phyloP scores from a whole-genome alignment of 1,140 invertebrate species.

The Bombus confusus region DNA sequence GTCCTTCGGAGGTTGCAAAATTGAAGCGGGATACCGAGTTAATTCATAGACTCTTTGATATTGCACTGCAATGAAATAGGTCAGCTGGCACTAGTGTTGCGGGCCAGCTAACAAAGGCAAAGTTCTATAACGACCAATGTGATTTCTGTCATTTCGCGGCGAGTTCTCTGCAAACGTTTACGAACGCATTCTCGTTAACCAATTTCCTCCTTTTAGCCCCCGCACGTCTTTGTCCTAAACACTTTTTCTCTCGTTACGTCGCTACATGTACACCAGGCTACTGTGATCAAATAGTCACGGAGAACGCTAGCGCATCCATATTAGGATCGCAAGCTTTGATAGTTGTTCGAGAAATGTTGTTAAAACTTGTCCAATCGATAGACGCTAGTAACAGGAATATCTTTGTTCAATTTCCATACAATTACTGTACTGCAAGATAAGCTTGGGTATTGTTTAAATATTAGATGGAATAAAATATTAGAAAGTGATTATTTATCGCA shows the following conservation, averaged over 20 bases:
- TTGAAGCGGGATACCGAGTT: conserved; percentile 54
- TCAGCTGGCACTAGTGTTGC: conserved; percentile 68
- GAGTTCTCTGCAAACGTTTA: conserved; percentile 33
- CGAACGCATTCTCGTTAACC: conserved; percentile 29
- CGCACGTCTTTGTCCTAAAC: not conserved
- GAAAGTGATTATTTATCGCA: too few species aligned
- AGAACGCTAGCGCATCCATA: too few species aligned
- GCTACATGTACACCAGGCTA: not conserved
- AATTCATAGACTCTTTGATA: conserved; percentile 66
- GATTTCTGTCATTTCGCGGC: conserved; percentile 66
- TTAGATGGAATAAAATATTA: not conserved
- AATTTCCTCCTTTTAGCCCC: not conserved
- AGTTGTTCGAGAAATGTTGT: not conserved
- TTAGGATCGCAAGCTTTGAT: not conserved
- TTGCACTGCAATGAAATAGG: conserved; percentile 71
- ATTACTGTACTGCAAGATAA: not conserved
- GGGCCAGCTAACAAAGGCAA: conserved; percentile 63
- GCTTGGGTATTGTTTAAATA: not conserved
- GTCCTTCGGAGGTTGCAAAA: conserved; percentile 51
- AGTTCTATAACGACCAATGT: conserved; percentile 60
- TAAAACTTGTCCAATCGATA: not conserved
- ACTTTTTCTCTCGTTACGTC: not conserved
- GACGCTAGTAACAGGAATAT: too few species aligned
- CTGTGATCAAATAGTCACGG: not conserved
- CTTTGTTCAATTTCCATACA: not conserved